These are phyloP conservation scores for Zeus faber DNA, from an alignment of 2,113 vertebrate genomes.

Conservation along the genomic window DNA sequence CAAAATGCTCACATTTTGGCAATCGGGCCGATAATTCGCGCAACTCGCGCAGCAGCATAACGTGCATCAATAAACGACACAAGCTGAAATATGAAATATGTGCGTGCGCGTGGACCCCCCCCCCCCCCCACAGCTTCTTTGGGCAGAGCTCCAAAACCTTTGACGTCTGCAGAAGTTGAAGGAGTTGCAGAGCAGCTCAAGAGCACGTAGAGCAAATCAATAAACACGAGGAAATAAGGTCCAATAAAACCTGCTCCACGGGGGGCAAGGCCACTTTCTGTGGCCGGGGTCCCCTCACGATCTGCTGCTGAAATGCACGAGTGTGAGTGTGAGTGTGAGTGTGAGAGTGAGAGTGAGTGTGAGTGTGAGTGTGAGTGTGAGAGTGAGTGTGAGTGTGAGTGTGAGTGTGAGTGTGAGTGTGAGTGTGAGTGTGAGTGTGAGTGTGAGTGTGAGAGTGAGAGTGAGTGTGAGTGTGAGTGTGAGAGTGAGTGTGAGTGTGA, in stretches of 20 bases:
- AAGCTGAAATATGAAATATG: constrained; percentile 62
- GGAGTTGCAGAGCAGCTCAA: too few relatives aligned
- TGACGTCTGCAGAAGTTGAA: constrained; percentile 26
- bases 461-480: neutral
- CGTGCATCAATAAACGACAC: constrained; percentile 56
- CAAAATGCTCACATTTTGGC: too few relatives aligned
- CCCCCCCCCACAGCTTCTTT: constrained; percentile 31
- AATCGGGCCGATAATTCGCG: too few relatives aligned
- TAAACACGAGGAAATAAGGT: too few relatives aligned
- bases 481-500: neutral
- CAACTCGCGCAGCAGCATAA: too few relatives aligned
- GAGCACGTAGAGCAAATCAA: too few relatives aligned
- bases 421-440: neutral
- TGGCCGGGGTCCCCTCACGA: neutral
- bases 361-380: neutral
- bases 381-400: neutral
- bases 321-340: neutral
- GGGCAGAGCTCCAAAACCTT: constrained; percentile 47
- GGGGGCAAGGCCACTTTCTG: too few relatives aligned
- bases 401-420: neutral
- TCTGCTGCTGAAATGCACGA: neutral
- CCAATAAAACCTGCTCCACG: too few relatives aligned
- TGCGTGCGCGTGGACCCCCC: constrained; percentile 1
- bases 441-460: neutral
- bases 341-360: neutral